phyloP scores from a whole-genome alignment of 2,113 vertebrate species.

The Meleagris gallopavo region DNA sequence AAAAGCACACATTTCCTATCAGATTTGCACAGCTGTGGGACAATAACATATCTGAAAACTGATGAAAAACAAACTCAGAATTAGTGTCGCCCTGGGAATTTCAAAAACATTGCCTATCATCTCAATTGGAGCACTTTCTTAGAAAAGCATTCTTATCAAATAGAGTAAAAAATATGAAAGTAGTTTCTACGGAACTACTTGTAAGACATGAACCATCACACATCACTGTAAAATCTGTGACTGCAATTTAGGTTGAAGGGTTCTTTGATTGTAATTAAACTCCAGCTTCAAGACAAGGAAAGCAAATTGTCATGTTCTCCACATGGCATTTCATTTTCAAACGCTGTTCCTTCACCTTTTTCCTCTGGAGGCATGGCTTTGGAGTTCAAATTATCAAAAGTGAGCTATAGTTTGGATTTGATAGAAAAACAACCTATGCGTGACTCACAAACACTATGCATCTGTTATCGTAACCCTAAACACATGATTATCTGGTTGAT shows the following conservation, averaged over 20 bases:
- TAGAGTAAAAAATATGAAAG: background rate
- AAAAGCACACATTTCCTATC: background rate
- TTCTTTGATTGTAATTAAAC: constrained; percentile 49
- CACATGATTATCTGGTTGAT: background rate
- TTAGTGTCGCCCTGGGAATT: background rate
- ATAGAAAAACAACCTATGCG: background rate
- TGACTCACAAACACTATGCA: constrained; percentile 27
- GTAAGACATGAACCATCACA: background rate
- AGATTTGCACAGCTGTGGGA: background rate
- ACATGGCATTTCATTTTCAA: constrained; percentile 25
- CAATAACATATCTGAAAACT: background rate
- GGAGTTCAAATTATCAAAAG: constrained; percentile 9
- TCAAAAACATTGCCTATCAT: background rate
- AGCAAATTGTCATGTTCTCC: background rate
- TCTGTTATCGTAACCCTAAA: constrained; percentile 43
- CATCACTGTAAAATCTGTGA: background rate
- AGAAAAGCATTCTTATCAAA: background rate
- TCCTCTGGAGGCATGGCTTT: background rate
- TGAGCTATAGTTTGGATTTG: constrained; percentile 38
- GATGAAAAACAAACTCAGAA: background rate
- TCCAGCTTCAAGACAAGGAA: background rate
- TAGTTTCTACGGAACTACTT: background rate
- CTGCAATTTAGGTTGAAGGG: constrained; percentile 12
- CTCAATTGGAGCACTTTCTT: background rate
- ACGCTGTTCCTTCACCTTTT: constrained; percentile 40